Evolutionary conservation across 2,888 invertebrate species (phyloP).

Genomic region (Apoda limacodes): DNA sequence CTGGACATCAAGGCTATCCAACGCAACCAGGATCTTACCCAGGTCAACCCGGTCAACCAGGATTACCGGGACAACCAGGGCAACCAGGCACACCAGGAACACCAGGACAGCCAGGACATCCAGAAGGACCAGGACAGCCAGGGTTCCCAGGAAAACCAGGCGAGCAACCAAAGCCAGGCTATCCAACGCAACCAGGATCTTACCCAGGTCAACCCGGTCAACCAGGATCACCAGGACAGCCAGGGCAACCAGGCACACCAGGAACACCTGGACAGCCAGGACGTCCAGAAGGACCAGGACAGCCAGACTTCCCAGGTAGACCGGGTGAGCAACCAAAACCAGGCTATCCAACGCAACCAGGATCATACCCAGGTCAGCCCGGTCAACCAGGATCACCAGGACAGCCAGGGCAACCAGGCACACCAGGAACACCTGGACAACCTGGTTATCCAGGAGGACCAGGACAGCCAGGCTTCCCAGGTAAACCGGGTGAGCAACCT

Average conservation of each 20-base stretch:
- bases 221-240: constrained; percentile 14
- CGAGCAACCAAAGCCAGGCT: constrained; percentile 15
- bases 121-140: constrained; percentile 14
- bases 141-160: constrained; percentile 17
- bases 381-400: constrained; percentile 22
- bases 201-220: constrained; percentile 18
- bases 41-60: constrained; percentile 28
- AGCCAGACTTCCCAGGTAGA: constrained; percentile 11
- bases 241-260: constrained; percentile 14
- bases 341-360: constrained; percentile 45
- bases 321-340: constrained; percentile 23
- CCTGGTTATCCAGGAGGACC: constrained; percentile 12
- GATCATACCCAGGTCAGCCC: constrained; percentile 26
- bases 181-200: constrained; percentile 20
- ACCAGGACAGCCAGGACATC: constrained; percentile 13
- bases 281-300: constrained; percentile 8
- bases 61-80: constrained; percentile 17
- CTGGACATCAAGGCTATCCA: constrained; percentile 22
- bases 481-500: constrained; percentile 15
- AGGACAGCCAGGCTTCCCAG: constrained; percentile 18
- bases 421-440: constrained; percentile 13
- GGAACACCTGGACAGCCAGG: constrained; percentile 14
- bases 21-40: no score
- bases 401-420: constrained; percentile 27
- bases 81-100: constrained; percentile 18